Conservation (phyloP, 1,140 invertebrate genomes). For the Aphis craccivora region DNA sequence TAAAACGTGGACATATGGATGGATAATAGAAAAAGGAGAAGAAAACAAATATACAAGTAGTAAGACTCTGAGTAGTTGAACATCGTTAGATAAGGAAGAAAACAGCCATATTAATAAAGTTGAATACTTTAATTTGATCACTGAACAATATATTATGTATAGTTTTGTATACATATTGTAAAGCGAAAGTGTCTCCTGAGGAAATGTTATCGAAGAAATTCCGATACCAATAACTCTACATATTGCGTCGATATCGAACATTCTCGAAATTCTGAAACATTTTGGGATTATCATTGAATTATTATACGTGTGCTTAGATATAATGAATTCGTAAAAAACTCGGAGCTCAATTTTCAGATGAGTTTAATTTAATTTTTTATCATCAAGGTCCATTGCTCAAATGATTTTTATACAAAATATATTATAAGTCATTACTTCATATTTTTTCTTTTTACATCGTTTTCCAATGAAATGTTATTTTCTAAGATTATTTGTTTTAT, state of each 20-base stretch:
- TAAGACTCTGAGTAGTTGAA: not conserved
- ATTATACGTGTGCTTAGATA: not conserved
- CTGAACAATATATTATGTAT: not conserved
- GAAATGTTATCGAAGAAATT: not conserved
- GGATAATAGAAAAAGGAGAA: no score
- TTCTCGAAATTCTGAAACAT: not conserved
- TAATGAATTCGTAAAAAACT: not conserved
- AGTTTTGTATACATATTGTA: not conserved
- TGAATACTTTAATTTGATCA: not conserved
- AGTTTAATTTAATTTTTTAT: conserved; percentile 2
- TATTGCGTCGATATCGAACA: not conserved
- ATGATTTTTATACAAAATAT: not conserved
- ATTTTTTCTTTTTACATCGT: no score
- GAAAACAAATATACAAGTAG: not conserved
- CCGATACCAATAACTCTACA: not conserved
- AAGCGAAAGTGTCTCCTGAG: not conserved
- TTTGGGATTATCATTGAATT: not conserved
- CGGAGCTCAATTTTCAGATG: not conserved
- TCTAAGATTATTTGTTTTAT: not conserved
- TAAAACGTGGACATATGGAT: not conserved
- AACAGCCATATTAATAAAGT: not conserved
- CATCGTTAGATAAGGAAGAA: not conserved
- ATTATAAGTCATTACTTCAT: not conserved
- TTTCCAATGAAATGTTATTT: not conserved
- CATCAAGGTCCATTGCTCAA: not conserved